Evolutionary conservation across 2,113 vertebrate genomes (phyloP), one percentile per base, ranked within the genome.

Genomic region (Oreochromis aureus): DNA sequence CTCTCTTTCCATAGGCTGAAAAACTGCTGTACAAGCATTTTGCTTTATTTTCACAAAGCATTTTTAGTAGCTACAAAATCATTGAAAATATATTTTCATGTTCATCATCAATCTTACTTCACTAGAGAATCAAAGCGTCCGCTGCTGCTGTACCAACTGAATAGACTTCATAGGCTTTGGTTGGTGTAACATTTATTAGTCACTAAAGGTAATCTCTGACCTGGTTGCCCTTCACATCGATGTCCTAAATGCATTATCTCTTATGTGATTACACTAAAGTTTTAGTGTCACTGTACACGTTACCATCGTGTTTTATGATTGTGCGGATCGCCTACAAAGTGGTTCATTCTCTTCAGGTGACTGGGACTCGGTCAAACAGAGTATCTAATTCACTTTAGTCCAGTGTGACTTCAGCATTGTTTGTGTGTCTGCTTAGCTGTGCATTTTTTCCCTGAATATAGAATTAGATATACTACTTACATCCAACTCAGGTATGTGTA

Each of bases 271-370:
- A 82, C 69, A 84, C 9, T 91, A 84, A 88, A 92, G 86, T 56
- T 83, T 84, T 78, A 61, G 41, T 59, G 69, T 86, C 85, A 48
- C 13, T 34, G 71, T 86, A 81, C 86, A 87, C 13, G 39, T 55
- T 61, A n/a, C 85, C 84, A 12, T 81, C 36, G 22, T 92, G 46
- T 87, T 93, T 93, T 91, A 93, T 87, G 87, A 81, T 46, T 18
- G 34, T 1, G 22, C 7, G 69, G 84, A 92, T 91, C 15, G 41
- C 89, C 69, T 89, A 53, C 87, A 94, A 92, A 91, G 91, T 86
- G 89, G 86, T 93, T 94, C 55, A 93, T 93, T 95, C 84, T 89
- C 89, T 46, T 87, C 90, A 92, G 89, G 92, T 94, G 88, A 92
- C 89, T 92, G 83, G 32, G 80, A 89, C 87, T 90, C 71, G 34